Evolutionary conservation across 35 echinoderm and acorn worm species (phyloP).

Genomic region (Nesometra sesokonis): DNA sequence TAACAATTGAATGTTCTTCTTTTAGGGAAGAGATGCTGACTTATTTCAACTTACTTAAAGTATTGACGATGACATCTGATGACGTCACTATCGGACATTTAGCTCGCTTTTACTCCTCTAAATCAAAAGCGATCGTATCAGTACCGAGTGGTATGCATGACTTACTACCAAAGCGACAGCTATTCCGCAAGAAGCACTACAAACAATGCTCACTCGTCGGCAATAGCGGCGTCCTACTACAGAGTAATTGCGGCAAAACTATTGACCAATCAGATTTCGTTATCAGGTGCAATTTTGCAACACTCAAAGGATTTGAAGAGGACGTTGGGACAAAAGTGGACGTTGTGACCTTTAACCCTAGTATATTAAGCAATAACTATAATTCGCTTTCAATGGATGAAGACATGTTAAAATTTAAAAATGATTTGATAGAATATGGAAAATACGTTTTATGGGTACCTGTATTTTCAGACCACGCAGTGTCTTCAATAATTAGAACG

Average conservation of each 20-base stretch:
- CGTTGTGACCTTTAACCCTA: constrained; percentile 89
- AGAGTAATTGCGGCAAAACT: constrained; percentile 56
- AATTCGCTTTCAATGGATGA: constrained; percentile 21
- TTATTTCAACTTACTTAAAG: constrained; percentile 77
- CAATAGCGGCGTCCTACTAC: constrained; percentile 76
- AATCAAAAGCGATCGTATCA: constrained; percentile 40
- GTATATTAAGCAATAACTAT: constrained; percentile 65
- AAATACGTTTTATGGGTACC: constrained; percentile 87
- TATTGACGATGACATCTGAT: constrained; percentile 95
- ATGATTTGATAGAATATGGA: constrained; percentile 44
- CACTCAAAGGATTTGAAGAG: constrained; percentile 49
- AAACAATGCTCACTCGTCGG: constrained; percentile 80
- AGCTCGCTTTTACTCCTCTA: constrained; percentile 65
- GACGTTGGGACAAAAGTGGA: constrained; percentile 82
- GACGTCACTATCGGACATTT: constrained; percentile 68
- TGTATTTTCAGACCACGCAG: constrained; percentile 53
- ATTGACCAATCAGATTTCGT: constrained; percentile 72
- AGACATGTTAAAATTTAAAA: constrained; percentile 36
- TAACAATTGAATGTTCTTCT: no score
- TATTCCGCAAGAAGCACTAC: constrained; percentile 57
- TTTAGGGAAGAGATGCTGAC: constrained; percentile 67
- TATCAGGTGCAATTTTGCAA: constrained; percentile 86
- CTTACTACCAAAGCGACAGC: constrained; percentile 62
- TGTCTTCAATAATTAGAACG: constrained; percentile 52
- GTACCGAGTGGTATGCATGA: constrained; percentile 51